Evolutionary conservation across 2,888 invertebrate genomes (phyloP).

Genomic region (Drosophila prostipennis): DNA sequence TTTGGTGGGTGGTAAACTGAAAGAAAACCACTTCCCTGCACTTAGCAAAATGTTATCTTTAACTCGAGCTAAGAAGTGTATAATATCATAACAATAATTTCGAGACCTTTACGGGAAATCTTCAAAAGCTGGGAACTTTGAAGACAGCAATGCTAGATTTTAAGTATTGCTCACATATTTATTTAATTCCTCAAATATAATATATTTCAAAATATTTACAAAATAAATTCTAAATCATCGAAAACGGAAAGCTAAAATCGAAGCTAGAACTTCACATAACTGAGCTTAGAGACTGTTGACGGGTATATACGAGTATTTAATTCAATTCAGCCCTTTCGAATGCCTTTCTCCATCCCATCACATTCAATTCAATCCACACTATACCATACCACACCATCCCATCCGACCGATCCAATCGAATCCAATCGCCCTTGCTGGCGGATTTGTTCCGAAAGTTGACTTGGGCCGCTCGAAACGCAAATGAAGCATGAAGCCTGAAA

Average conservation of each 20-base stretch:
- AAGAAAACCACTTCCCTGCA: slow-evolving; percentile 4
- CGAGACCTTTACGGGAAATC: no score
- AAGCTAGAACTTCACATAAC: background rate
- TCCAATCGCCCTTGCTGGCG: slow-evolving; percentile 37
- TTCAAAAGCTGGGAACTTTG: no score
- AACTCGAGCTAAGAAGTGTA: no score
- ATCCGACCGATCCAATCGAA: slow-evolving; percentile 21
- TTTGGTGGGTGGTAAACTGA: slow-evolving; percentile 5
- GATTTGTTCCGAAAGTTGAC: slow-evolving; percentile 47
- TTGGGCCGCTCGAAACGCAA: slow-evolving; percentile 39
- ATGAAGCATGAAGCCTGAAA: slow-evolving; percentile 63
- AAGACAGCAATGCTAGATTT: no score
- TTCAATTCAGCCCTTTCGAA: slow-evolving; percentile 24
- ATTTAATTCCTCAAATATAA: no score
- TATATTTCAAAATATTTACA: no score
- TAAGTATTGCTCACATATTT: no score
- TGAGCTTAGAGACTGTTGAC: slow-evolving; percentile 2
- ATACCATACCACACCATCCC: background rate
- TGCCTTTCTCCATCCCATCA: slow-evolving; percentile 22
- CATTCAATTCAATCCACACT: background rate
- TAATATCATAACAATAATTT: no score
- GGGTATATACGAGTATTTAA: slow-evolving; percentile 11
- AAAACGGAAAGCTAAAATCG: no score
- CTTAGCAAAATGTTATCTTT: background rate
- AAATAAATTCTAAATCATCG: no score